Evolutionary conservation across 2,113 vertebrate genomes (phyloP), one percentile per base, ranked within the genome.

Genomic region (Tragelaphus buxtoni): DNA sequence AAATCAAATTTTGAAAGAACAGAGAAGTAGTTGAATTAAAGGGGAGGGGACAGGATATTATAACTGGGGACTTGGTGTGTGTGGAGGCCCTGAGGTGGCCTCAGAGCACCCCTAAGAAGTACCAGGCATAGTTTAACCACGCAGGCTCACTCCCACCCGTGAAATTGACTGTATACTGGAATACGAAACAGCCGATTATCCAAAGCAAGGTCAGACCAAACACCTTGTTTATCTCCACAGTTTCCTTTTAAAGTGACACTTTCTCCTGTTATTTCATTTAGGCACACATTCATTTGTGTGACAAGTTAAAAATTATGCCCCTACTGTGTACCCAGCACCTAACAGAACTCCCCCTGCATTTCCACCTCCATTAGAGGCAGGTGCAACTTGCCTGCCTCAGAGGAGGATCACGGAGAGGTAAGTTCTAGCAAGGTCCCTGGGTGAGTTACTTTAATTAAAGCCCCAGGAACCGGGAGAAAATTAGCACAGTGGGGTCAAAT

Each of bases 401-500:
- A 88, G 45, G 58, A 94, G 26, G 61, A 92, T 30, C 63, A 72
- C 4, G 1, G 3, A 58, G 58, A 95, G 55, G 65, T 96, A 88
- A 92, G 39, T 88, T 97, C 84, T 90, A 90, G 95, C 80, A 96
- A 96, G 69, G 60, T 93, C 86, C 63, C 95, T 84, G 86, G 95
- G 58, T 79, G 86, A 89, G 72, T 65, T 94, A 45, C 79, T 96
- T 96, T 97, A 97, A 97, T 97, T 96, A 96, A 97, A 96, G 94
- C 88, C 61, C 80, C 89, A 90, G 96, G 92, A 96, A 92, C 55
- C 39, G 35, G 76, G 72, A 97, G 95, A 95, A 97, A 97, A 97
- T 97, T 82, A 97, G 90, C 95, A 85, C 95, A 74, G 77, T 72
- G 69, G 94, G 94, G 94, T 96, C 84, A 94, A 53, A 95, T 90